Base-by-base conservation (phyloP, 2,888 invertebrate genomes). In the Rotaria macrura region DNA sequence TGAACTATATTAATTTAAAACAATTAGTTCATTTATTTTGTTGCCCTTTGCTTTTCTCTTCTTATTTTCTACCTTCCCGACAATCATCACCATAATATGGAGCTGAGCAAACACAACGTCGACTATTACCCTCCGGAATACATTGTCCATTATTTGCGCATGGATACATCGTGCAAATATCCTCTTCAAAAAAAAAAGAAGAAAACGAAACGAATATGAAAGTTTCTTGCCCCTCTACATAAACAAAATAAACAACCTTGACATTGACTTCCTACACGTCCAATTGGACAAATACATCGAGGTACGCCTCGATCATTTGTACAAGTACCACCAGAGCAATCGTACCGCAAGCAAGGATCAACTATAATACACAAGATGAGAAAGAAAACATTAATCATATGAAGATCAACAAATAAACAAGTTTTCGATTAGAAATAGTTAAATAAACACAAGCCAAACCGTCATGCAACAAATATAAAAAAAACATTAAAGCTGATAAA, bases 211-310 rank as follows among this genome's bases (percentile, higher is more conserved):
- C 14, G 2, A 43, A n/a, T 43, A 43, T 79, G 10, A 79, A 79
- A 10, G 38, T 25, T 20, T 43, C 43, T 40, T 5, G 4, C 23
- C 25, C 25, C 25, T n/a, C 10, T n/a, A 34, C 3, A 17, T 43
- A 23, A 12, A 9, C 43, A 0, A 79, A n/a, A n/a, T 43, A 79
- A 79, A 7, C 6, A 40, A 79, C 79, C 79, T 79, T 79, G 43
- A n/a, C 79, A 79, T 12, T 43, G 40, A 79, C 79, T 79, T 79
- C 79, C 79, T 43, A 79, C 79, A n/a, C 79, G 79, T n/a, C 79
- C 79, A 12, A 43, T 12, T 79, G 79, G 79, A 79, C 79, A 79
- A 17, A 79, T 43, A 43, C 79, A 79, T n/a, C 79, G 20, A 43
- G 79, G 20, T 6, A 43, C 43, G 25, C 79, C 79, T n/a, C 79